Percentiles rank a stretch among this genome's conserved stretches.
Evolutionary conservation across 2,888 invertebrate species (phyloP).

Genomic region (Melinaea menophilus): DNA sequence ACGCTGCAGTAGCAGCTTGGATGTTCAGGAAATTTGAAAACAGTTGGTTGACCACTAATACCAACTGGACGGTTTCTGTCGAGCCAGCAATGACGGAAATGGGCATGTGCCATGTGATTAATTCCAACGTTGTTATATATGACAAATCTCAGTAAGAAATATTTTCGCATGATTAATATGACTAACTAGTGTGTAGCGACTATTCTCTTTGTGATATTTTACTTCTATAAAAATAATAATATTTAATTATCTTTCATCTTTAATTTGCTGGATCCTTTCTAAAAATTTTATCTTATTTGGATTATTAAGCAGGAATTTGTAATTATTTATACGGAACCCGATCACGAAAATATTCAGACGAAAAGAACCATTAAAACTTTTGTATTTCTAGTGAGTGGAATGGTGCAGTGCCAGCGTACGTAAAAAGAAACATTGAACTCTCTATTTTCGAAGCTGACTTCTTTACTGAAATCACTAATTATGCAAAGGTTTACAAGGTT

Average conservation of each 20-base stretch:
- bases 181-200: too few relatives aligned
- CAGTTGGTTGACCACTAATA: slow-evolving; percentile 46
- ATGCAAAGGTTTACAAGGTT: slow-evolving; percentile 59
- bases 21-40: slow-evolving; percentile 50
- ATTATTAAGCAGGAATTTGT: too few relatives aligned
- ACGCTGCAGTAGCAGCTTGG: slow-evolving; percentile 47
- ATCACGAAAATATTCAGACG: too few relatives aligned
- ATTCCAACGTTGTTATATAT: slow-evolving; percentile 80
- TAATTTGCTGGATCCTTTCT: too few relatives aligned
- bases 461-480: slow-evolving; percentile 56
- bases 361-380: background rate
- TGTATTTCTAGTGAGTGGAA: slow-evolving; percentile 54
- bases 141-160: slow-evolving; percentile 73
- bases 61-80: slow-evolving; percentile 62
- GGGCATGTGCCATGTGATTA: slow-evolving; percentile 84
- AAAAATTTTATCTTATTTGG: too few relatives aligned
- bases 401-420: slow-evolving; percentile 39
- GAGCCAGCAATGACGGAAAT: slow-evolving; percentile 81
- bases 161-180: background rate
- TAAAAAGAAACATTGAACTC: slow-evolving; percentile 57
- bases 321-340: too few relatives aligned
- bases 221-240: too few relatives aligned
- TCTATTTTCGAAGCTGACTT: slow-evolving; percentile 65
- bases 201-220: too few relatives aligned
- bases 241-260: too few relatives aligned